These are phyloP conservation scores for Fulica atra DNA, from an alignment of 2,113 vertebrate genomes.

Conservation along the genomic window DNA sequence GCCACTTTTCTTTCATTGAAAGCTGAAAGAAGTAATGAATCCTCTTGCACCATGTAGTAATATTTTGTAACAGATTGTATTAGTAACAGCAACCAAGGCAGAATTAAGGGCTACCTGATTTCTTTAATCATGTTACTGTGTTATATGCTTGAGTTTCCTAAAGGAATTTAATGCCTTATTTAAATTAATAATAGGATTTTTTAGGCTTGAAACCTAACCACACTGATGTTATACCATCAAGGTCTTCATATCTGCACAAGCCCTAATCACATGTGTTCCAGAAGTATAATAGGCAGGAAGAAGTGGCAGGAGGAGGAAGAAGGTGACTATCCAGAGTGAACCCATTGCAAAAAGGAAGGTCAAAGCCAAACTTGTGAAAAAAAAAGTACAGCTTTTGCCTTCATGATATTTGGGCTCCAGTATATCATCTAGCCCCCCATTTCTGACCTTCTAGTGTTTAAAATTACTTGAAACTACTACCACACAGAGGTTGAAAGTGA, in stretches of 20 bases:
- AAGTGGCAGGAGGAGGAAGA: not conserved
- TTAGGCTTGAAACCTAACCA: not conserved
- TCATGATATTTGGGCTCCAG: not conserved
- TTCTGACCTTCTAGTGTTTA: not conserved
- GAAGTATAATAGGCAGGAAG: not conserved
- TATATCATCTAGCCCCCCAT: not conserved
- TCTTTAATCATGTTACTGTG: not conserved
- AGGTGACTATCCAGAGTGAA: not conserved
- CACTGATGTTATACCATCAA: not conserved
- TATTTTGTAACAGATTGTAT: not conserved
- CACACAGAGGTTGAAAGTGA: not conserved
- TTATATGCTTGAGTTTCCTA: not conserved
- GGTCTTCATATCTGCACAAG: not conserved
- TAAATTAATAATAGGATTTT: not conserved
- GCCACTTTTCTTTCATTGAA: not conserved
- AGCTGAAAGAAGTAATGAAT: not conserved
- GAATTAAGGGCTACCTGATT: not conserved
- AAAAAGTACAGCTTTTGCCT: not conserved
- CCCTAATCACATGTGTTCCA: not conserved
- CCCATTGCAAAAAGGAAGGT: not conserved
- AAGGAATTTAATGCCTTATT: conserved; percentile 9
- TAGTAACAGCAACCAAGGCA: not conserved
- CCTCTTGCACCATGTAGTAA: not conserved
- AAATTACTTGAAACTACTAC: not conserved
- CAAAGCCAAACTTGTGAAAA: not conserved